Evolutionary conservation across 2,797 vertebrate species (phyloP).

Genomic region (Lepidocolaptes lacrymiger): DNA sequence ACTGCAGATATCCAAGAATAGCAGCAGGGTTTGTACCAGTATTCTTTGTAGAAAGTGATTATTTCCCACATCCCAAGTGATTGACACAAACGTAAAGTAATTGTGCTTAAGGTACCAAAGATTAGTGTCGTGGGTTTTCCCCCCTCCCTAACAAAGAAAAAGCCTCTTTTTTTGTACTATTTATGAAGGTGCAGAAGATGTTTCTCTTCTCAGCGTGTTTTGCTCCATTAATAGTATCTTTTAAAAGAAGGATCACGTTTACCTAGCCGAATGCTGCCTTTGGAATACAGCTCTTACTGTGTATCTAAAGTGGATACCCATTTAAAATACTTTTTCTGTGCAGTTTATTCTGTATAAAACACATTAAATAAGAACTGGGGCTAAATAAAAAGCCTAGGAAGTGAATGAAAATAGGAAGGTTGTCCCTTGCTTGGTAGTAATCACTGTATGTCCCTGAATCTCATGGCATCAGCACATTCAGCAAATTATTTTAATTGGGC

Average conservation of each 20-base stretch:
- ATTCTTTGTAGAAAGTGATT: slow-evolving; percentile 32
- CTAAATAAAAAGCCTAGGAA: background rate
- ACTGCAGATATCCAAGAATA: slow-evolving; percentile 13
- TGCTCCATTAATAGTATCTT: background rate
- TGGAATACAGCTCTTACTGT: background rate
- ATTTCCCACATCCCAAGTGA: slow-evolving; percentile 26
- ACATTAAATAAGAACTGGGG: background rate
- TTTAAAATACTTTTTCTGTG: background rate
- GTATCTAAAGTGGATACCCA: background rate
- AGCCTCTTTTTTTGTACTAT: background rate
- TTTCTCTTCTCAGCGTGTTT: background rate
- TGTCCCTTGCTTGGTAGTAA: background rate
- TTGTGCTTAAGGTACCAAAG: background rate
- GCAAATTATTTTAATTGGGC: background rate
- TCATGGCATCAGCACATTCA: background rate
- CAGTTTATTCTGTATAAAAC: background rate
- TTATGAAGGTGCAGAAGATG: background rate
- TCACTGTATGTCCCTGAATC: background rate
- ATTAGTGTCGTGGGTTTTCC: background rate
- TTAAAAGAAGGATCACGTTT: background rate
- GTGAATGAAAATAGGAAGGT: background rate
- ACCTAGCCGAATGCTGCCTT: background rate
- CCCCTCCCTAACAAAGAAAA: background rate
- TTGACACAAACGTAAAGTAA: slow-evolving; percentile 23
- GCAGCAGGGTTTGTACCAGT: background rate